phyloP scores from a whole-genome alignment of 2,113 vertebrate species.

The Trematomus loennbergii region DNA sequence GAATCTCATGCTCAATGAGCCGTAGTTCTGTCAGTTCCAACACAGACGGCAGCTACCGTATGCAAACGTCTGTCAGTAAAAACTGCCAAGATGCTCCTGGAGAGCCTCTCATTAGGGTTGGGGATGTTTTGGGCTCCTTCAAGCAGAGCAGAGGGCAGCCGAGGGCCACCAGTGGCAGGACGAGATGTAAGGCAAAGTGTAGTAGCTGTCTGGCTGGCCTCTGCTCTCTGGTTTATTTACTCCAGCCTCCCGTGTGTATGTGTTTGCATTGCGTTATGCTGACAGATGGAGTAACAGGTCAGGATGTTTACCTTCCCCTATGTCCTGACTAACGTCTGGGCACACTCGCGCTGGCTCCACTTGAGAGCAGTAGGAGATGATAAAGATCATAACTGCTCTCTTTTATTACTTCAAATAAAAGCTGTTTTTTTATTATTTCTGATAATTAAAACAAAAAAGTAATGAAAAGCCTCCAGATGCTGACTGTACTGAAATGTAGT shows the following conservation, averaged over 20 bases:
- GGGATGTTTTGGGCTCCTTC: constrained; percentile 29
- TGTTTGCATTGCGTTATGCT: constrained; percentile 22
- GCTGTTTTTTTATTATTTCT: no score
- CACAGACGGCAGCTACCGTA: constrained; percentile 12
- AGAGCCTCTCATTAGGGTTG: constrained; percentile 11
- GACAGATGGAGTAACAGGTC: constrained; percentile 54
- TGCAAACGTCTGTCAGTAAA: constrained; percentile 30
- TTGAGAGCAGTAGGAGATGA: background rate
- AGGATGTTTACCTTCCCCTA: constrained; percentile 76
- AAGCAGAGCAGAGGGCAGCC: constrained; percentile 17
- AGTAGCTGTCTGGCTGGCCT: constrained; percentile 18
- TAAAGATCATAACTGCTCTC: background rate
- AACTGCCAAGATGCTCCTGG: constrained; percentile 27
- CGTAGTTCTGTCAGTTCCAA: constrained; percentile 12
- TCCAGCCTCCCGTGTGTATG: constrained; percentile 21
- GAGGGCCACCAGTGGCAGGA: constrained; percentile 19
- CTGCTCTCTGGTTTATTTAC: constrained; percentile 42
- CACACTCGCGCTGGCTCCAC: constrained; percentile 21
- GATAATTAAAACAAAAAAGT: no score
- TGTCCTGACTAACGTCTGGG: constrained; percentile 49
- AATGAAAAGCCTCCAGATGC: background rate
- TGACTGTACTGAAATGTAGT: background rate
- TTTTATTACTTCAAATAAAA: background rate
- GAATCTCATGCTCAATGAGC: constrained; percentile 28
- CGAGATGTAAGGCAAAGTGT: constrained; percentile 41